Conservation (phyloP, 2,113 vertebrate species). For the Gymnarchus niloticus region DNA sequence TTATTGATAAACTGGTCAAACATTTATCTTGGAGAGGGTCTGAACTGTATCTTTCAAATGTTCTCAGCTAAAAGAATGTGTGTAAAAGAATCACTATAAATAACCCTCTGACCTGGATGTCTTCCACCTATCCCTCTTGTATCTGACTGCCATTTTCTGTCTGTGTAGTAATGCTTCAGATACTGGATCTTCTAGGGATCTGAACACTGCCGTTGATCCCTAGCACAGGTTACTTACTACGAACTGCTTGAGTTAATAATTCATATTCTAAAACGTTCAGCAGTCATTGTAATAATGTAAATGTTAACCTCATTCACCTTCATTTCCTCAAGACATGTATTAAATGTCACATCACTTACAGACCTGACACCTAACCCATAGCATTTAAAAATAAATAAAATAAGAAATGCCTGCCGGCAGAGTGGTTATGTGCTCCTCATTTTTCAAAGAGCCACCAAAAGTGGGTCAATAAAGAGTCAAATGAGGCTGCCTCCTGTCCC, state of each 20-base stretch:
- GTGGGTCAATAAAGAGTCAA: constrained; percentile 67
- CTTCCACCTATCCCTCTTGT: too few species aligned
- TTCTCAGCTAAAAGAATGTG: not conserved
- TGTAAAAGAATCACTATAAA: too few species aligned
- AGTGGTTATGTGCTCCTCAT: constrained; percentile 25
- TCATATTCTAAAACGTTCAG: not conserved
- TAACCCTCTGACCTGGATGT: too few species aligned
- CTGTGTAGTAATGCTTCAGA: not conserved
- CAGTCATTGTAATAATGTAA: not conserved
- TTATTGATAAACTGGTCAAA: not conserved
- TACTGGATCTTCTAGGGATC: not conserved
- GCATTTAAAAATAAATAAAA: not conserved
- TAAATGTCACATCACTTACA: not conserved
- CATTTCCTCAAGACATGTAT: not conserved
- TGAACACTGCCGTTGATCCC: not conserved
- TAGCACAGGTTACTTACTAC: too few species aligned
- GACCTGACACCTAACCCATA: not conserved
- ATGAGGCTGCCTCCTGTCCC: constrained; percentile 64
- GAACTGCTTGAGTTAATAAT: not conserved
- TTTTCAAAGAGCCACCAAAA: constrained; percentile 54
- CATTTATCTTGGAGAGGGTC: not conserved
- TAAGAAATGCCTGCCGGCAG: not conserved
- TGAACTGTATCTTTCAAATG: not conserved
- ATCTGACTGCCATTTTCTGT: too few species aligned
- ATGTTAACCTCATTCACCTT: not conserved